These are phyloP conservation scores for Morpho achilles DNA, from an alignment of 2,888 invertebrate species.

Conservation along the genomic window DNA sequence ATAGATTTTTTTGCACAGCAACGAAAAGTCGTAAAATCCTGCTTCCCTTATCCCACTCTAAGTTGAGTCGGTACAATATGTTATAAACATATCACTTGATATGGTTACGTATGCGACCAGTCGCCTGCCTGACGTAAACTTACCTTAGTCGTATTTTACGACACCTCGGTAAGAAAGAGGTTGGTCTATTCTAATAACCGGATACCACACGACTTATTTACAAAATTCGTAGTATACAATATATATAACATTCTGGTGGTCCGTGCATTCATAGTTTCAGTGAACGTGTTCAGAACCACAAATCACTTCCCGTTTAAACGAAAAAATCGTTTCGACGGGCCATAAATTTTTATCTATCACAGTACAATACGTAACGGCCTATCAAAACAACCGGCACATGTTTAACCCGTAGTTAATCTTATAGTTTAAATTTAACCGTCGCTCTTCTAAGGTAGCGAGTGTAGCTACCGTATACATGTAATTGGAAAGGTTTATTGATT, in stretches of 20 bases:
- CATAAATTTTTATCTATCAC: slow-evolving; percentile 28
- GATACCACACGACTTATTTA: no score
- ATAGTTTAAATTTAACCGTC: slow-evolving; percentile 30
- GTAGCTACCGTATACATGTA: neutral
- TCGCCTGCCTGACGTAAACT: no score
- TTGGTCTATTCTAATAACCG: no score
- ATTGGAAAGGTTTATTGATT: no score
- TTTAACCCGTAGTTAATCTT: slow-evolving; percentile 30
- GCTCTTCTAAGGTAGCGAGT: slow-evolving; percentile 2
- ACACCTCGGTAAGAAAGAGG: no score
- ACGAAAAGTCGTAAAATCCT: no score
- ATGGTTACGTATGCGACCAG: no score
- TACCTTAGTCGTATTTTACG: no score
- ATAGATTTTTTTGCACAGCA: no score
- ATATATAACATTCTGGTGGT: slow-evolving; percentile 2
- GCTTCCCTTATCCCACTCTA: no score
- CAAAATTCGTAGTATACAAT: neutral
- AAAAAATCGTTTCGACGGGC: slow-evolving; percentile 9
- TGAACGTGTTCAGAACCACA: slow-evolving; percentile 5
- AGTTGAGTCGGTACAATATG: no score
- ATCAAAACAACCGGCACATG: slow-evolving; percentile 30
- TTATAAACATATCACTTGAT: no score
- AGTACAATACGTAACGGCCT: slow-evolving; percentile 28
- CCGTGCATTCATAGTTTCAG: neutral
- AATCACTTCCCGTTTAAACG: slow-evolving; percentile 4